These are phyloP conservation scores for Octodonta nipae DNA, from an alignment of 2,888 invertebrate species.

Conservation along the genomic window DNA sequence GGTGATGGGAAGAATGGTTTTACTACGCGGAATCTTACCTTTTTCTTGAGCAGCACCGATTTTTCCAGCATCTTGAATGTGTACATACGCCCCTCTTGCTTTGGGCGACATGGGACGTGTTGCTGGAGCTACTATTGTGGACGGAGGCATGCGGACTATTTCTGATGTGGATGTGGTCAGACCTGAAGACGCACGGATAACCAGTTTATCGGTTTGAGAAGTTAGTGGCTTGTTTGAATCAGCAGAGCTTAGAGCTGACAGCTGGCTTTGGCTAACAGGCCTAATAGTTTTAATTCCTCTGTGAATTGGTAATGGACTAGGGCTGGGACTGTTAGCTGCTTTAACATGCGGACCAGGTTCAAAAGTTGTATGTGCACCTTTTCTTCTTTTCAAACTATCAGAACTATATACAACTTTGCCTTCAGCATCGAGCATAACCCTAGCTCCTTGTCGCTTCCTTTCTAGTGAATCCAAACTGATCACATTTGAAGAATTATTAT, in stretches of 20 bases:
- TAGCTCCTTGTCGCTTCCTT: conserved; percentile 51
- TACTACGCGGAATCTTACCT: conserved; percentile 45
- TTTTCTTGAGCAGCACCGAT: conserved; percentile 47
- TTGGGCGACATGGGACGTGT: conserved; percentile 34
- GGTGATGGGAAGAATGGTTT: conserved; percentile 8
- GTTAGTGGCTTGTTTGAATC: conserved; percentile 39
- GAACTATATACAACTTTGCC: conserved; percentile 82
- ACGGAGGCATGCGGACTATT: conserved; percentile 45
- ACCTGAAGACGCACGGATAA: conserved; percentile 34
- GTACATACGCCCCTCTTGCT: conserved; percentile 53
- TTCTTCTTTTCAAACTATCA: conserved; percentile 65
- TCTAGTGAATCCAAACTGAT: conserved; percentile 40
- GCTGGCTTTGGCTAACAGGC: conserved; percentile 28
- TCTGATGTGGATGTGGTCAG: conserved; percentile 36
- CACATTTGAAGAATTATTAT: conserved; percentile 11
- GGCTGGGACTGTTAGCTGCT: conserved; percentile 36
- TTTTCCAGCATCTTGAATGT: conserved; percentile 45
- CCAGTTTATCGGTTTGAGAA: conserved; percentile 49
- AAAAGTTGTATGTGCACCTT: conserved; percentile 72
- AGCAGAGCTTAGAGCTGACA: no score
- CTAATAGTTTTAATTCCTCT: conserved; percentile 34
- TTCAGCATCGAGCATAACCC: conserved; percentile 71
- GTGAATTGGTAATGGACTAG: conserved; percentile 39
- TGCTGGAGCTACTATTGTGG: conserved; percentile 49
- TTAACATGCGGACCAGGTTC: conserved; percentile 79